Conservation (phyloP, 2,888 invertebrate genomes). For the Cosmopolites sordidus region DNA sequence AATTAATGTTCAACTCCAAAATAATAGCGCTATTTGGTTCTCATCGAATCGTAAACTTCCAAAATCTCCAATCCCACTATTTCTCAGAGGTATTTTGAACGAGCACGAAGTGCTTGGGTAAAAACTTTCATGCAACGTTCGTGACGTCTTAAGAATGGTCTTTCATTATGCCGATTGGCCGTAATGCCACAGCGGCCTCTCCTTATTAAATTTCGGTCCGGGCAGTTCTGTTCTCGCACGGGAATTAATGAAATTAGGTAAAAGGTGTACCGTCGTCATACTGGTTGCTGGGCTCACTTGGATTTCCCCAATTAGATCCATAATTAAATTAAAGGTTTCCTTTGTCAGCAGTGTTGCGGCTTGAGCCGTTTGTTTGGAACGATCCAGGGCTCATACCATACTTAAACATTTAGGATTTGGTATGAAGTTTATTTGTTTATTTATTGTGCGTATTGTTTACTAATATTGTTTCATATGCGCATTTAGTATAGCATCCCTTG, state of each 20-base stretch:
- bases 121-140: no score
- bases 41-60: no score
- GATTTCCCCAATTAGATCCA: constrained; percentile 26
- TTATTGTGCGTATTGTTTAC: no score
- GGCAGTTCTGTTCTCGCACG: constrained; percentile 10
- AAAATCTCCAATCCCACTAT: no score
- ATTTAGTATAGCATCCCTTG: no score
- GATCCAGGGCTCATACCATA: constrained; percentile 1
- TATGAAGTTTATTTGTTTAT: background rate
- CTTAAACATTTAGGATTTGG: constrained; percentile 9
- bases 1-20: no score
- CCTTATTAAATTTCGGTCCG: constrained; percentile 23
- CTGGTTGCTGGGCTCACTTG: constrained; percentile 13
- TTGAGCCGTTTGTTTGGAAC: constrained; percentile 1
- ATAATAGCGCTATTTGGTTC: no score
- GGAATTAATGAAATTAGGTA: constrained; percentile 25
- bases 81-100: no score
- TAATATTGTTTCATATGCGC: no score
- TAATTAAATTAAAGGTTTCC: constrained; percentile 25
- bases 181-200: background rate
- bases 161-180: no score
- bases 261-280: constrained; percentile 23
- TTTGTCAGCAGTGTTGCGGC: constrained; percentile 8
- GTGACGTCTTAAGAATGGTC: no score
- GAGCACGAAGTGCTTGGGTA: no score